Evolutionary conservation across 2,888 invertebrate genomes (phyloP).

Genomic region (Polymixis flavicincta): DNA sequence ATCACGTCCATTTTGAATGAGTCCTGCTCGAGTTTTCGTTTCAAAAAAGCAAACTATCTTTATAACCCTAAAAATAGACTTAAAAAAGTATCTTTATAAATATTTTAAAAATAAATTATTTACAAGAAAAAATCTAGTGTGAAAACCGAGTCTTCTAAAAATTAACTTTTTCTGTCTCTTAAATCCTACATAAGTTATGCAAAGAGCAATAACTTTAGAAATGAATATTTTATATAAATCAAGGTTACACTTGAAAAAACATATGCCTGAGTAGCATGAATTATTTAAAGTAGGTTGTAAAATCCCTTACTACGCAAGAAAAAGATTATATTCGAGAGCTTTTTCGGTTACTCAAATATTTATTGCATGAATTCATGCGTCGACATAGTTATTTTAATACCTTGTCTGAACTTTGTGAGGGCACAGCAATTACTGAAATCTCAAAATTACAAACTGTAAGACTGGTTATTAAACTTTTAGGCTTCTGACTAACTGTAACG

Average conservation of each 20-base stretch:
- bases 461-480: not conserved
- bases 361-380: not conserved
- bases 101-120: not conserved
- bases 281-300: conserved; percentile 54
- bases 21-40: not conserved
- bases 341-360: conserved; percentile 24
- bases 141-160: not conserved
- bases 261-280: conserved; percentile 45
- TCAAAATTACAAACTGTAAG: not conserved
- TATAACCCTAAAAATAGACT: not conserved
- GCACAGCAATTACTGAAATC: no score
- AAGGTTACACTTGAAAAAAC: conserved; percentile 49
- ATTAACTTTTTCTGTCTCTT: not conserved
- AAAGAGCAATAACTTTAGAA: conserved; percentile 52
- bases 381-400: conserved; percentile 1
- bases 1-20: not conserved
- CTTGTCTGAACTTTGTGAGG: not conserved
- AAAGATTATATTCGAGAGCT: not conserved
- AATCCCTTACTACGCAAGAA: conserved; percentile 25
- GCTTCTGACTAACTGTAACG: not conserved
- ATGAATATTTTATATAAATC: conserved; percentile 64
- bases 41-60: not conserved
- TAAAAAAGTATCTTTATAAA: not conserved
- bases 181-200: conserved; percentile 28
- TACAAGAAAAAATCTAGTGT: not conserved